Evolutionary conservation across 2,797 vertebrate species (phyloP).

Genomic region (Fringilla coelebs): DNA sequence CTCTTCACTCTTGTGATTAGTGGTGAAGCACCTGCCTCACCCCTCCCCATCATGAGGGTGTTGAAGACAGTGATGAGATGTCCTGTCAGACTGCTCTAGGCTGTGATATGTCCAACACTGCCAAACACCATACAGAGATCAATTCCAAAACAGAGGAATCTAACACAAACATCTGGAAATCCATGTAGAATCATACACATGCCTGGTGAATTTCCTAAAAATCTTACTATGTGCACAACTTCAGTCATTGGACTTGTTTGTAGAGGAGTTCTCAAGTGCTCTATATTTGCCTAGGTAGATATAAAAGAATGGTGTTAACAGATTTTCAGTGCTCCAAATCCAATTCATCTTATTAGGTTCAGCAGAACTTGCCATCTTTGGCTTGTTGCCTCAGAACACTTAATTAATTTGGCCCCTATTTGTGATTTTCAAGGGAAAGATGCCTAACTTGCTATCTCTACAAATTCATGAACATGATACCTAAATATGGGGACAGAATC

Average conservation of each 20-base stretch:
- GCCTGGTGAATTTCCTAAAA: neutral
- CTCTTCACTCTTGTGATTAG: no score
- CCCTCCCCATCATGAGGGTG: rapidly evolving
- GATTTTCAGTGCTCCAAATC: neutral
- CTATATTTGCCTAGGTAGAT: neutral
- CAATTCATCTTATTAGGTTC: neutral
- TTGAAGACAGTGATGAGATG: neutral
- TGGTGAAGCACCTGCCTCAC: no score
- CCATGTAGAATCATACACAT: neutral
- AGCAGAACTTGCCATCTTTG: neutral
- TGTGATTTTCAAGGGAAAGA: constrained; percentile 22
- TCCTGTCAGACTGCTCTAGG: neutral
- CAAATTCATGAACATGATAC: neutral
- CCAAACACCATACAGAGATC: neutral
- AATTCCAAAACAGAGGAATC: neutral
- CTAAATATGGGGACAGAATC: neutral
- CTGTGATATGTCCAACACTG: neutral
- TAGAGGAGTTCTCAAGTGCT: neutral
- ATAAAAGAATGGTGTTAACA: neutral
- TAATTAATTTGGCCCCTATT: constrained; percentile 43
- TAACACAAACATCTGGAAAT: neutral
- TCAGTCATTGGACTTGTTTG: neutral
- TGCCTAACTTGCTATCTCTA: constrained; percentile 16
- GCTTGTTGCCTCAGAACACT: constrained; percentile 8
- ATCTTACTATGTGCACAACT: neutral